A percentile compares a stretch with the other conserved stretches of the same genome.
Conservation (phyloP, 35 echinoderm and acorn worm species). For the Amphiura filiformis region DNA sequence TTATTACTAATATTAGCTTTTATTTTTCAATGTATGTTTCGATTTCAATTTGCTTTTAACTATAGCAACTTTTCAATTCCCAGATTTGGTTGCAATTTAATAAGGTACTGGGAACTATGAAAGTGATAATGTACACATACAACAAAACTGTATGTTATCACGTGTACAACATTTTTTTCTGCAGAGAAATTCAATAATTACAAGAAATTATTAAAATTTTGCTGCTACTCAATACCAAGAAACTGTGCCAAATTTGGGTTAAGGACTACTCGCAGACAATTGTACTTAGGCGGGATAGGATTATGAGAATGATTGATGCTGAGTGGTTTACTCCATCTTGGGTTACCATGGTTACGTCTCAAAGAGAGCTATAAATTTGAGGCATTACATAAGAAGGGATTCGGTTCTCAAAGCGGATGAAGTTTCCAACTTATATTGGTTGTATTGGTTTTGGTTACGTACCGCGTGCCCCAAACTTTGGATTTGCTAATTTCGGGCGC, state of each 20-base stretch:
- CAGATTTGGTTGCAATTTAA: no score
- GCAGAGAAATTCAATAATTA: no score
- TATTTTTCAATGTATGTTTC: no score
- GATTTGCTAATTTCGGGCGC: no score
- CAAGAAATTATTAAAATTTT: background rate
- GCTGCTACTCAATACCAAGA: background rate
- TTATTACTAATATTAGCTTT: no score
- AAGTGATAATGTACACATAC: no score
- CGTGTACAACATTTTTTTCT: no score
- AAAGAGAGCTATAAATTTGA: background rate
- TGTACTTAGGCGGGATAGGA: background rate
- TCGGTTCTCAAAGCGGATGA: background rate
- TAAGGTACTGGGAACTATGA: no score
- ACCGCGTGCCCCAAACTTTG: background rate
- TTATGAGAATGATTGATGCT: background rate
- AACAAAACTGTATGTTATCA: no score
- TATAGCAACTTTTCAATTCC: no score
- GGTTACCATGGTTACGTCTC: background rate
- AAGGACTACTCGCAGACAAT: background rate
- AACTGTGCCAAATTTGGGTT: background rate
- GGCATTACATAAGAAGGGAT: background rate
- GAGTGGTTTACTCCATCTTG: background rate
- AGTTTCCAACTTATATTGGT: background rate
- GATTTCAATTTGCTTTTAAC: no score
- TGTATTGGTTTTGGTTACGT: background rate